Base-by-base conservation (phyloP, 1,140 invertebrate genomes). In the Nautilus pompilius region DNA sequence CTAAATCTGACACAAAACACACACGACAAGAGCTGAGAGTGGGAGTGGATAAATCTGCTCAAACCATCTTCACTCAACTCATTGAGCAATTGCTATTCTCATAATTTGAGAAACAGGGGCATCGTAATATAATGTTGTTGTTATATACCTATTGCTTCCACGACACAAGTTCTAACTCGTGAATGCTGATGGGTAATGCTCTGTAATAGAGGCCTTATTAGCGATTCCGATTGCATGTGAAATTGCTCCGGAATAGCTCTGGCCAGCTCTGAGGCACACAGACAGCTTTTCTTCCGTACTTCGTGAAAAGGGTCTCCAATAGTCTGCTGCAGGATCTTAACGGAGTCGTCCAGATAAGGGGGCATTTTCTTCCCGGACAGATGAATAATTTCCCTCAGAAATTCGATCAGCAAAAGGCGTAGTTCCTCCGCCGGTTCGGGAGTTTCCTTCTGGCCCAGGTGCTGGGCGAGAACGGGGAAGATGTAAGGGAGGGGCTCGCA, bases 401-500 rank as follows among this genome's bases (percentile, higher is more conserved):
- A 83, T 51, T 84, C 73, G 0, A 93, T 74, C 51, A 90, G 85
- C 49, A 87, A 79, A 5, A 94, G 75, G 33, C 93, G 85, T 34
- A 95, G 85, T 87, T 96, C 93, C 83, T 96, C 94, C 10, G 91
- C 93, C 32, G 87, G 82, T 82, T 95, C 93, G 3, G 90, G 81
- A 8, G 90, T 86, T 74, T 93, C 91, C 49, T 88, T 85, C 34
- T 87, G 87, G 2, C 90, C 91, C 62, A 95, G 86, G 66, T 93
- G 86, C 71, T 89, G 89, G 1, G 87, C 86, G 49, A 95, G 76
- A 13, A 89, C 86, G 13, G 92, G 89, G 20, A 94, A 85, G n/a
- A 93, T 82, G 65, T 90, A 89, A 0, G 88, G 87, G 34, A 94
- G 82, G 74, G 90, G 88, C 57, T 88, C 89, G 15, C 71, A 69